Percentiles rank a stretch among this genome's conserved stretches.
Conservation (phyloP, 2,113 vertebrate species). For the Acrocephalus arundinaceus region DNA sequence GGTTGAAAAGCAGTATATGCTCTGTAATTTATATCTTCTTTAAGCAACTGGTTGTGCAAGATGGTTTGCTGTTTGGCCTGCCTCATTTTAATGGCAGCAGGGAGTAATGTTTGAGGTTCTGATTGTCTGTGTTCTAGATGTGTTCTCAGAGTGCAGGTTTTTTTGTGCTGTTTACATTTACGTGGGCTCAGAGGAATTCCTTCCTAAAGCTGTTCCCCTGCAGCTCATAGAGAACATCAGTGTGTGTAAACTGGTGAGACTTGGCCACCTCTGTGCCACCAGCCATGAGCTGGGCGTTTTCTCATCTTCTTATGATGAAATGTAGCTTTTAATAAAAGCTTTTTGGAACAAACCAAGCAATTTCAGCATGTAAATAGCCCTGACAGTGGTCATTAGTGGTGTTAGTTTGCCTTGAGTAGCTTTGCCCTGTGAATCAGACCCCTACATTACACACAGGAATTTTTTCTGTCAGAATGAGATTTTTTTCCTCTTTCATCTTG, state of each 20-base stretch:
- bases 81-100: background rate
- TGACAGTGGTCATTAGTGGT: background rate
- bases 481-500: background rate
- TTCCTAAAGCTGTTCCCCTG: background rate
- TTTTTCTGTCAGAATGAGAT: background rate
- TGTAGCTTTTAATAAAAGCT: background rate
- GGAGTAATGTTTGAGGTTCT: background rate
- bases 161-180: background rate
- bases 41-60: background rate
- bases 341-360: background rate
- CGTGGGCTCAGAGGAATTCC: background rate
- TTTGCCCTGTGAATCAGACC: background rate
- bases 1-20: constrained; percentile 9
- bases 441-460: background rate
- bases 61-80: background rate
- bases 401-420: background rate
- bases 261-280: background rate
- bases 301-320: background rate
- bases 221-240: background rate
- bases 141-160: background rate
- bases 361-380: background rate
- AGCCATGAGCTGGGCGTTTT: background rate
- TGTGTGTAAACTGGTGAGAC: background rate
- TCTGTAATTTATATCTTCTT: background rate
- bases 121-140: background rate